Conservation (phyloP, 2,113 vertebrate species). For the Macrotis lagotis region DNA sequence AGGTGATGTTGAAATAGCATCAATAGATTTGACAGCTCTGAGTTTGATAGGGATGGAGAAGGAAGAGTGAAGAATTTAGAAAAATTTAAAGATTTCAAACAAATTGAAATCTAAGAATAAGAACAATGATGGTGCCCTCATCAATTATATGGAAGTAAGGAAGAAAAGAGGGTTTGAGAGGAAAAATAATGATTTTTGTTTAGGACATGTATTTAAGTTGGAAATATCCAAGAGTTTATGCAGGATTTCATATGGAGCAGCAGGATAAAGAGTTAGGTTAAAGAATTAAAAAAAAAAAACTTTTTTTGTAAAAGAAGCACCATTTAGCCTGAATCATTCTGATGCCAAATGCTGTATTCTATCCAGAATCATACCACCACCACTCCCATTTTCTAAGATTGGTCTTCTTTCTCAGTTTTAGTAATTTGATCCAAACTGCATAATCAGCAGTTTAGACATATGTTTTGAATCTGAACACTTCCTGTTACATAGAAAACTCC, state of each 20-base stretch:
- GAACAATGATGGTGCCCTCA: neutral
- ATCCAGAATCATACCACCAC: neutral
- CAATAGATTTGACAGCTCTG: neutral
- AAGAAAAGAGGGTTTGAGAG: neutral
- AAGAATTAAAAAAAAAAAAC: neutral
- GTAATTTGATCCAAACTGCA: neutral
- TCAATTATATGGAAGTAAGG: neutral
- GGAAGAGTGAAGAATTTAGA: neutral
- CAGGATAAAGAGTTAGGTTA: neutral
- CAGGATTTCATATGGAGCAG: neutral
- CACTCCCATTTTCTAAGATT: neutral
- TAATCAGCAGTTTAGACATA: conserved; percentile 54
- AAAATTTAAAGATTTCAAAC: neutral
- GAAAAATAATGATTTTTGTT: neutral
- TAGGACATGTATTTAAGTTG: neutral
- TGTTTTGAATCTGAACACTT: conserved; percentile 66
- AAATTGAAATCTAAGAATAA: neutral
- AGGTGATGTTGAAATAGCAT: neutral
- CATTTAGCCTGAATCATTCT: neutral
- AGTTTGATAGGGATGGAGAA: neutral
- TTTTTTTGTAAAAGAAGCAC: conserved; percentile 21
- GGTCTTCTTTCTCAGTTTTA: neutral
- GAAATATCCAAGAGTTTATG: neutral
- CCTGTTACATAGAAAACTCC: conserved; percentile 52
- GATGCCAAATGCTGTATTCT: neutral